A percentile compares a stretch with the other conserved stretches of the same genome.
These are phyloP conservation scores for Petroica traversi DNA, from an alignment of 2,113 vertebrate genomes.

Conservation along the genomic window DNA sequence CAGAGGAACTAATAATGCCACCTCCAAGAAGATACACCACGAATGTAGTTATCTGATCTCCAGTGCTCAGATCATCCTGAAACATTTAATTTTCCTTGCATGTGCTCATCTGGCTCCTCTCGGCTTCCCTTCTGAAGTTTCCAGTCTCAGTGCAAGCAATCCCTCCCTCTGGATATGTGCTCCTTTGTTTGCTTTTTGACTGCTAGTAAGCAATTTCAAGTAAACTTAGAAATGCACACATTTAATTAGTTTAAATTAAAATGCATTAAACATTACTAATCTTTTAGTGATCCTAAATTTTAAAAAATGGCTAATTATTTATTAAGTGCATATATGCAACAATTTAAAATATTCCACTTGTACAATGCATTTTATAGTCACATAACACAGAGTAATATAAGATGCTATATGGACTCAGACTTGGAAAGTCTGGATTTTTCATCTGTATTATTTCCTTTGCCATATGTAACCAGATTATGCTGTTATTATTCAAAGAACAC, in stretches of 20 bases:
- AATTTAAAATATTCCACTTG: not conserved
- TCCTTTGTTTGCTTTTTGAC: not conserved
- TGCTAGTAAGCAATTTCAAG: not conserved
- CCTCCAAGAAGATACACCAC: not conserved
- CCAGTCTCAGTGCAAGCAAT: not conserved
- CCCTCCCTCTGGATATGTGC: not conserved
- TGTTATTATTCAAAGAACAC: not conserved
- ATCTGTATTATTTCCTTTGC: not conserved
- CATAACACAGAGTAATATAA: not conserved
- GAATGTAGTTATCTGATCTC: not conserved
- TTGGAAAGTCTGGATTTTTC: not conserved
- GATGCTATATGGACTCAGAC: not conserved
- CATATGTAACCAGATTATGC: not conserved
- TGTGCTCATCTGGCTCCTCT: not conserved
- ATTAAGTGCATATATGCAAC: not conserved
- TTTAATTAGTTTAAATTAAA: not conserved
- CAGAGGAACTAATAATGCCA: not conserved
- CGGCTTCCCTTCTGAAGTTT: not conserved
- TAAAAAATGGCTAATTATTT: not conserved
- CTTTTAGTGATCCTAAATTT: not conserved
- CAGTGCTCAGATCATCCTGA: not conserved
- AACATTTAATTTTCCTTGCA: conserved; percentile 29
- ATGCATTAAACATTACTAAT: not conserved
- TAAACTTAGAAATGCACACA: not conserved
- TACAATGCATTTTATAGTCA: not conserved